Evolutionary conservation across 1,140 invertebrate species (phyloP), one percentile per base, ranked within the genome.

Genomic region (Leptonema lineaticorne): DNA sequence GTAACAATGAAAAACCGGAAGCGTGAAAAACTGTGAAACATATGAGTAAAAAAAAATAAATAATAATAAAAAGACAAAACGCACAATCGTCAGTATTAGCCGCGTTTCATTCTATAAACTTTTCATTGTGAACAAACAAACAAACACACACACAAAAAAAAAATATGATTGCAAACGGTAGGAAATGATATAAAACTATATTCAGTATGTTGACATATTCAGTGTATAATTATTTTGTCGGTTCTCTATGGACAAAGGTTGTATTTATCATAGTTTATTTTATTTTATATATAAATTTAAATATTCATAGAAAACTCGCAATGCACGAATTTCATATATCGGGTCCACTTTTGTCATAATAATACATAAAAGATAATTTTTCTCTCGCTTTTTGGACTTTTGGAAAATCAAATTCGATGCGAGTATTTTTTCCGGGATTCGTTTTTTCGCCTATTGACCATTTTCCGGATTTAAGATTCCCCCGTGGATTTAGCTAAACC

Each of bases 181-280:
- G 50, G 50, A 53, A 53, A 53, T 53, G 50, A 9, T 24, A 53
- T 24, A 2, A 53, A 11, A 24, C 50, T 20, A 53, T 53, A 53
- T 24, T 20, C 8, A 11, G 8, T 24, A 14, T 53, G 50, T 53
- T 53, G 50, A 53, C 50, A 53, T 53, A 26, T 41, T 26, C 50
- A 20, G 22, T 8, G 50, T 11, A 53, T 53, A 53, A 53, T 53
- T 26, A 53, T 53, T 26, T 26, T 53, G 24, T 53, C 20, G 27
- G 50, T 24, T 1, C 50, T 8, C 22, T 41, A 41, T 41, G 37
- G 37, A 41, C 37, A 41, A 11, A 41, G 37, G 37, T n/a, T 41
- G 37, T 41, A 16, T 41, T 41, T n/a, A n/a, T n/a, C n/a, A n/a
- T n/a, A n/a, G n/a, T n/a, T n/a, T 37, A n/a, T 37, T 8, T 37